Evolutionary conservation across 2,888 invertebrate genomes (phyloP), one percentile per base, ranked within the genome.

Genomic region (Sesia bembeciformis): DNA sequence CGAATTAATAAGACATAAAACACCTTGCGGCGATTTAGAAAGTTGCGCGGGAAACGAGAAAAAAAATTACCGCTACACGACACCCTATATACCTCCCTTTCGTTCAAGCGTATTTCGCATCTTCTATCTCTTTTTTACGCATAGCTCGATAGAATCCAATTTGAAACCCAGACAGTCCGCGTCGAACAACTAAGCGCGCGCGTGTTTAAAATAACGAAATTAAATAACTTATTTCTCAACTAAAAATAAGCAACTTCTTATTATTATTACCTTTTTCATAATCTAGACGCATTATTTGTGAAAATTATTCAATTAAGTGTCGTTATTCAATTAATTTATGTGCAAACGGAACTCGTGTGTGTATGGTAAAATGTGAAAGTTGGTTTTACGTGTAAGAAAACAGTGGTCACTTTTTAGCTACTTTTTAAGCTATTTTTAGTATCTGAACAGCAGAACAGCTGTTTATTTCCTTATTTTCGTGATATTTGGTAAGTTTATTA

Each of bases 31-130:
- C 73, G 74, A 79, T 85, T 85, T 89, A 89, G 88, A 89, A 89
- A 89, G 88, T 87, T 76, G 81, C 75, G 79, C 78, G 78, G 78
- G 83, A 87, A 86, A 84, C 85, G 84, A 76, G 80, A 82, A 86
- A 88, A 23, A 83, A 89, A 81, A 81, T 68, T 86, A 87, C 87
- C 88, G 88, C 87, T 88, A 87, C 76, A 78, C 67, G 74, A 77
- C 76, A 78, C 73, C 72, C 72, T 80, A 70, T 80, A 74, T 57
- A 67, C 60, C 49, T 80, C 81, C 68, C 75, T 57, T 58, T 87
- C 73, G 23, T 55, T 62, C 66, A 57, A 53, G 40, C 3, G 3
- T 40, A 55, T 63, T 58, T 40, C n/a, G 52, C 49, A 73, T 76
- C 49, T 60, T 52, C 61, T 63, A 23, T 81, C 80, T 71, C 71